Conservation (phyloP, 2,113 vertebrate species). For the Centropus unirufus region DNA sequence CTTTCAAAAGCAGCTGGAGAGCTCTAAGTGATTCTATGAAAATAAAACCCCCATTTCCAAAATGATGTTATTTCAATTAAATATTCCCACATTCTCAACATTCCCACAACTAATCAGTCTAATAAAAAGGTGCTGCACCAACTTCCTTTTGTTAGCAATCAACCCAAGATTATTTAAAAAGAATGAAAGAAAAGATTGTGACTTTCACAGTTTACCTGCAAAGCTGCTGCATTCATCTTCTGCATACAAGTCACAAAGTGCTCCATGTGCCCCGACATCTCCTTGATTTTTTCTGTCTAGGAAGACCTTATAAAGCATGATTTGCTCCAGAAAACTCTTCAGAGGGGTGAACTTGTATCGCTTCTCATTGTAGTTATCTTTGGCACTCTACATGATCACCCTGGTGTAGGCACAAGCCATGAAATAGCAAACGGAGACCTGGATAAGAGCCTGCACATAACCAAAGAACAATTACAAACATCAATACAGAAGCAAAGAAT, state of each 20-base stretch:
- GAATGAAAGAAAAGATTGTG: neutral
- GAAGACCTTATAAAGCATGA: constrained; percentile 81
- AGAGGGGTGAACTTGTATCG: constrained; percentile 82
- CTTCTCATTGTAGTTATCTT: constrained; percentile 81
- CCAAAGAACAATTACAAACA: constrained; percentile 58
- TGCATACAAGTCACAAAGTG: constrained; percentile 80
- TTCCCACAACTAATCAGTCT: neutral
- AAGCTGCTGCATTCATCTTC: constrained; percentile 81
- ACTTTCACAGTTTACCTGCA: constrained; percentile 75
- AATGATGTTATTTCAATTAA: neutral
- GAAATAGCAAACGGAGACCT: constrained; percentile 85
- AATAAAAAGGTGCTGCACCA: neutral
- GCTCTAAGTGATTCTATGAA: rapidly evolving
- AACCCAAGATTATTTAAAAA: neutral
- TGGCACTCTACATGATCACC: constrained; percentile 81
- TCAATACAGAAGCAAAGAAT: constrained; percentile 74
- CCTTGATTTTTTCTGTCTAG: constrained; percentile 77
- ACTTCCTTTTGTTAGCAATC: neutral
- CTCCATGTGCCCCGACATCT: constrained; percentile 74
- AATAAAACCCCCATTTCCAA: neutral
- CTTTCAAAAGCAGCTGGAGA: neutral
- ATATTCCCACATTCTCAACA: too few relatives aligned
- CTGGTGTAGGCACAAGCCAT: constrained; percentile 84
- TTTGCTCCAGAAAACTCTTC: constrained; percentile 87
- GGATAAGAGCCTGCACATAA: constrained; percentile 80